phyloP scores from a whole-genome alignment of 2,113 vertebrate genomes.

The Chamaetylas fuelleborni region DNA sequence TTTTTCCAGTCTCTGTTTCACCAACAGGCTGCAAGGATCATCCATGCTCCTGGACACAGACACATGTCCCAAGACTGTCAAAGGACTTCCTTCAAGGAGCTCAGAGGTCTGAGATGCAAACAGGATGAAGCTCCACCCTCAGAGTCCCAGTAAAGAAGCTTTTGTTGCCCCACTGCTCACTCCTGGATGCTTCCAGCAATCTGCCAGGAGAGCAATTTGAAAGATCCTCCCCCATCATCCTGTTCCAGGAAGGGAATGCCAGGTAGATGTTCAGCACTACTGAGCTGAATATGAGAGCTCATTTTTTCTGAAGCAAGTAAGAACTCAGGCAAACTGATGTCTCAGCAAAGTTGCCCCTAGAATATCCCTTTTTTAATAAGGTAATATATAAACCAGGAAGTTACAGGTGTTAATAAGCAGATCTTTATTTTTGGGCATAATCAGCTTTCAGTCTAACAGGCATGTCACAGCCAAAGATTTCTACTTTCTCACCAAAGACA shows the following conservation, averaged over 20 bases:
- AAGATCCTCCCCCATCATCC: not conserved
- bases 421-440: not conserved
- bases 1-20: not conserved
- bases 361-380: not conserved
- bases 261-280: not conserved
- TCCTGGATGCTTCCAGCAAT: not conserved
- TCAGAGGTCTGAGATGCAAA: not conserved
- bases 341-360: not conserved
- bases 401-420: not conserved
- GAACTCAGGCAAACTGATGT: not conserved
- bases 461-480: not conserved
- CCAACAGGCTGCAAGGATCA: not conserved
- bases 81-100: not conserved
- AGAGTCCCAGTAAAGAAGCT: not conserved
- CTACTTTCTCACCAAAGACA: not conserved
- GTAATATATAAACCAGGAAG: not conserved
- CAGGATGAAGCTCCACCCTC: not conserved
- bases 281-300: not conserved
- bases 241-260: not conserved
- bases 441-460: not conserved
- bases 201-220: not conserved
- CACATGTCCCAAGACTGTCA: not conserved
- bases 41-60: not conserved
- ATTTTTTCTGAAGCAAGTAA: not conserved
- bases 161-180: not conserved